phyloP scores from a whole-genome alignment of 2,113 vertebrate genomes.

The Aegotheles bennettii region DNA sequence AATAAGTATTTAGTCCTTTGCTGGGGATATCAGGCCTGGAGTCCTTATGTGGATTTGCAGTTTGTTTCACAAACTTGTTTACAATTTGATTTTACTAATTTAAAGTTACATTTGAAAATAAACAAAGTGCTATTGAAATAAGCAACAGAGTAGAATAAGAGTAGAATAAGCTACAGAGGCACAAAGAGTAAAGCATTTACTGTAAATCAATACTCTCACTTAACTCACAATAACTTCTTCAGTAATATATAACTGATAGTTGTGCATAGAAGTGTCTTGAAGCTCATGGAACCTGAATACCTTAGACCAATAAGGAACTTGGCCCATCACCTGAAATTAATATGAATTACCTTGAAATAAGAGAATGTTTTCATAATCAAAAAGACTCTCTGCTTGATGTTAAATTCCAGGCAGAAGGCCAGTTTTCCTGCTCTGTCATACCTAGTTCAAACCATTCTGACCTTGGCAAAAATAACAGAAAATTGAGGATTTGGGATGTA shows the following conservation, averaged over 20 bases:
- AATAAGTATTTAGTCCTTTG: background rate
- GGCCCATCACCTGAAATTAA: background rate
- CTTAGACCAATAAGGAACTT: background rate
- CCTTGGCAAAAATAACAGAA: background rate
- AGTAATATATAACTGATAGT: background rate
- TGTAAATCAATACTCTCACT: background rate
- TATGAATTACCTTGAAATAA: background rate
- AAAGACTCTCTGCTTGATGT: background rate
- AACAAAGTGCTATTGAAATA: background rate
- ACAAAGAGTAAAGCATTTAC: background rate
- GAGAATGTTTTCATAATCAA: background rate
- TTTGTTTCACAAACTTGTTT: background rate
- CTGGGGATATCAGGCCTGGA: accelerated
- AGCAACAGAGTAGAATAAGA: too few relatives aligned
- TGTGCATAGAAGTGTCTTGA: background rate
- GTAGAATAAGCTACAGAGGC: background rate
- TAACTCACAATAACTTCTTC: background rate
- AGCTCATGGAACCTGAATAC: background rate
- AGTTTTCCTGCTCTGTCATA: background rate
- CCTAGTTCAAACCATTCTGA: background rate
- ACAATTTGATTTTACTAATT: background rate
- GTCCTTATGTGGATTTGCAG: accelerated
- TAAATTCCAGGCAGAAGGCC: background rate
- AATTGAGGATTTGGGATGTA: background rate
- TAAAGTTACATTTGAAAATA: background rate